Percentiles rank a stretch among this genome's conserved stretches.
Conservation (phyloP, 2,797 vertebrate genomes). For the Lepidocolaptes lacrymiger region DNA sequence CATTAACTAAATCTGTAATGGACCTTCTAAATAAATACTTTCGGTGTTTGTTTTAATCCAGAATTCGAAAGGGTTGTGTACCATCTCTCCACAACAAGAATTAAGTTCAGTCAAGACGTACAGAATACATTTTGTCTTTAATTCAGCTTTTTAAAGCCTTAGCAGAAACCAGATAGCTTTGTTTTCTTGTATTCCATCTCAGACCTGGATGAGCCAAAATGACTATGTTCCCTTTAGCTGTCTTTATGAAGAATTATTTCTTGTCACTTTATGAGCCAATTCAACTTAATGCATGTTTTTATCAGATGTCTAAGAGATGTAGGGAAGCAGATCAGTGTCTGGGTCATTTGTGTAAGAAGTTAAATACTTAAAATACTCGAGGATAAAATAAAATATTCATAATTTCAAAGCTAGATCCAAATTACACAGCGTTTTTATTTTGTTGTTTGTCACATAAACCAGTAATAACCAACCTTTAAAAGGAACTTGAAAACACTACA, state of each 20-base stretch:
- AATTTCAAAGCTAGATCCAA: conserved; percentile 10
- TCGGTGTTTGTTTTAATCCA: not conserved
- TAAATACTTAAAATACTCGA: not conserved
- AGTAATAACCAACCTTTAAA: not conserved
- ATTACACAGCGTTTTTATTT: not conserved
- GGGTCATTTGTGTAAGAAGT: conserved; percentile 14
- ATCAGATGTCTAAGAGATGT: not conserved
- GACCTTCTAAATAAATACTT: not conserved
- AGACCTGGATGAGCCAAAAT: not conserved
- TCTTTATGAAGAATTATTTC: conserved; percentile 16
- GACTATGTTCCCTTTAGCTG: not conserved
- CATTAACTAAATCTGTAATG: not conserved
- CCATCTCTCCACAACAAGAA: not conserved
- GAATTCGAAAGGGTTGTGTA: not conserved
- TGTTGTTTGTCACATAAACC: not conserved
- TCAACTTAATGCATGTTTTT: conserved; percentile 11
- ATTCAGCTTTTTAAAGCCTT: not conserved
- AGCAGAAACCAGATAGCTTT: not conserved
- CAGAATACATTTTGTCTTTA: not conserved
- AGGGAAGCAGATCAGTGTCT: not conserved
- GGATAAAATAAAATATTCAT: conserved; percentile 5
- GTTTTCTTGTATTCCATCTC: conserved; percentile 6
- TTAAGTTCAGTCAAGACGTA: not conserved
- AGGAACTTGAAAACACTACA: not conserved
- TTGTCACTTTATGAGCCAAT: conserved; percentile 49